Evolutionary conservation across 2,113 vertebrate genomes (phyloP).

Genomic region (Dipodomys ordii): DNA sequence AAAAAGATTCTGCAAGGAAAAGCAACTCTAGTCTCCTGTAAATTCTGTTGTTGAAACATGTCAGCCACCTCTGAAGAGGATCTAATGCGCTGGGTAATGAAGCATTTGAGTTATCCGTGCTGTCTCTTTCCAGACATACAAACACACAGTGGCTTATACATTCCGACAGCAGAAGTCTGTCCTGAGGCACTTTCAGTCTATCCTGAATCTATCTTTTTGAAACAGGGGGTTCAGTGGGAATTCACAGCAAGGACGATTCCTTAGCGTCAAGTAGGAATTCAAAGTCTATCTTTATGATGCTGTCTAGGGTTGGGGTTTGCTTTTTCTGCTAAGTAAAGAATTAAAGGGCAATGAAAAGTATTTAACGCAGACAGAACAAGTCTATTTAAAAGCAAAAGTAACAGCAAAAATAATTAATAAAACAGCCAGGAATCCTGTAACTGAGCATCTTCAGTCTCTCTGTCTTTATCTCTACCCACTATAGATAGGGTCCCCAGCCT

Average conservation of each 20-base stretch:
- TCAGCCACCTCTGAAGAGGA: not conserved
- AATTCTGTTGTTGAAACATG: not conserved
- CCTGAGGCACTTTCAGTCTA: not conserved
- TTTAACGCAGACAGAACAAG: too few relatives aligned
- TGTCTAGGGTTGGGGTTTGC: too few relatives aligned
- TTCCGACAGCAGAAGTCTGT: not conserved
- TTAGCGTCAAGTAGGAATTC: slow-evolving; percentile 1
- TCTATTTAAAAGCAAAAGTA: too few relatives aligned
- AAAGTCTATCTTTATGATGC: not conserved
- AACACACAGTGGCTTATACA: not conserved
- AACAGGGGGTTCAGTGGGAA: not conserved
- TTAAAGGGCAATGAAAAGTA: too few relatives aligned
- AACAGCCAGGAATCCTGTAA: too few relatives aligned
- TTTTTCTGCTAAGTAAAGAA: too few relatives aligned
- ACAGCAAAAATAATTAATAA: too few relatives aligned
- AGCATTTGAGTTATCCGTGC: not conserved
- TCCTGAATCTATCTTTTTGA: not conserved
- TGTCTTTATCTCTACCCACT: too few relatives aligned
- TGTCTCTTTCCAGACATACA: not conserved
- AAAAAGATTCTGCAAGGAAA: slow-evolving; percentile 18
- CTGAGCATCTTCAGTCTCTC: too few relatives aligned
- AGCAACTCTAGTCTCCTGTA: not conserved
- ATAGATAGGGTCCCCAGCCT: too few relatives aligned
- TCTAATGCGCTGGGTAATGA: not conserved
- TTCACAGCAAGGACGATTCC: not conserved